Evolutionary conservation across 2,888 invertebrate species (phyloP), one percentile per base, ranked within the genome.

Genomic region (Dicycla oo): DNA sequence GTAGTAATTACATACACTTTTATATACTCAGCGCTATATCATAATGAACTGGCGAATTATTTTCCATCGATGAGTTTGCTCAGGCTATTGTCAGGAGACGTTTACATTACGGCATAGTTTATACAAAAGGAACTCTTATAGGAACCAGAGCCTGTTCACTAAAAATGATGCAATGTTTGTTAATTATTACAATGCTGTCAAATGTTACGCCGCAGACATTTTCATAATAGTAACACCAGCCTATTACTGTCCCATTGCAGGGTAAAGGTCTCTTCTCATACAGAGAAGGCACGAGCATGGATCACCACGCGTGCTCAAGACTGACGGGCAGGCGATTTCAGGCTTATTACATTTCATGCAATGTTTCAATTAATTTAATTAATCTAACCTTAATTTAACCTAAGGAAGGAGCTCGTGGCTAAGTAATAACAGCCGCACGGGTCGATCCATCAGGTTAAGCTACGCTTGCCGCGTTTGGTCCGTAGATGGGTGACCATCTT

Each of bases 21-120:
- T 54, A 62, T 69, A 38, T 66, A 65, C 13, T 54, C 15, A 63
- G 40, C 30, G 47, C 26, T 53, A 62, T 15, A 49, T 20, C 49
- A 65, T 34, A 75, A 75, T 75, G 64, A 53, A 75, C 57, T 62
- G 10, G 57, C 40, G 43, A 66, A 69, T 75, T 75, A 38, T 75
- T 80, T 57, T 3, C 30, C 18, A 58, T 62, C 47, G 49, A 69
- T 62, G 51, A 69, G 57, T 78, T 69, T 80, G 57, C 0, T 38
- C 65, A 56, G 30, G 11, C 34, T 38, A 74, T 74, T 79, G 61
- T 62, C 40, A 60, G 45, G 40, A 23, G 38, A 10, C 8, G 20
- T 20, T 58, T 56, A 43, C 3, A 54, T 66, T 49, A 45, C 56
- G 51, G 53, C 20, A 54, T 45, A 72, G 43, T 38, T 38, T 49